Percentiles rank a stretch among this genome's conserved stretches.
These are phyloP conservation scores for Choristoneura fumiferana DNA, from an alignment of 1,140 invertebrate genomes.

Conservation along the genomic window DNA sequence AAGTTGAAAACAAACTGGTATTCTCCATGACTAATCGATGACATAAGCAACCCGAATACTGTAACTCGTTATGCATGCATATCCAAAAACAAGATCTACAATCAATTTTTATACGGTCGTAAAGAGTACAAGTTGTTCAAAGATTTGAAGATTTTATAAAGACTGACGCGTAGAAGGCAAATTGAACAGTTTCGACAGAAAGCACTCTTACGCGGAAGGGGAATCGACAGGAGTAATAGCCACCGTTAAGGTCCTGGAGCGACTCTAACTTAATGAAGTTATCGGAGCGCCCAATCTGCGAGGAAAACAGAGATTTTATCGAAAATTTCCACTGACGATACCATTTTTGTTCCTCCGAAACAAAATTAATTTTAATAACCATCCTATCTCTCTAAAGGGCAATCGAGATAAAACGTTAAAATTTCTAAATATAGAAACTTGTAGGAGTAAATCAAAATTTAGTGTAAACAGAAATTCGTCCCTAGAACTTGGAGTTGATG, in stretches of 20 bases:
- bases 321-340: constrained; percentile 7
- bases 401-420: too few species aligned
- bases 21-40: neutral
- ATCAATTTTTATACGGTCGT: too few species aligned
- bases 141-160: neutral
- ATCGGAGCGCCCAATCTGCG: constrained; percentile 41
- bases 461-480: too few species aligned
- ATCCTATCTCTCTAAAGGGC: too few species aligned
- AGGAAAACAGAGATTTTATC: constrained; percentile 37
- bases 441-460: too few species aligned
- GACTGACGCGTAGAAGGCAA: neutral
- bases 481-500: too few species aligned
- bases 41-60: neutral
- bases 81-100: neutral
- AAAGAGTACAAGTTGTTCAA: too few species aligned
- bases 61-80: neutral
- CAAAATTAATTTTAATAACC: neutral
- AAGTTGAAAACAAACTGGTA: neutral
- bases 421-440: too few species aligned
- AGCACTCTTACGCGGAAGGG: constrained; percentile 10
- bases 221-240: constrained; percentile 45
- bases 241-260: constrained; percentile 38
- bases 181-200: constrained; percentile 18
- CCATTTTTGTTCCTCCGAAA: constrained; percentile 28
- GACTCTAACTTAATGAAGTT: constrained; percentile 50